Evolutionary conservation across 2,113 vertebrate genomes (phyloP).

Genomic region (Amphiprion percula): DNA sequence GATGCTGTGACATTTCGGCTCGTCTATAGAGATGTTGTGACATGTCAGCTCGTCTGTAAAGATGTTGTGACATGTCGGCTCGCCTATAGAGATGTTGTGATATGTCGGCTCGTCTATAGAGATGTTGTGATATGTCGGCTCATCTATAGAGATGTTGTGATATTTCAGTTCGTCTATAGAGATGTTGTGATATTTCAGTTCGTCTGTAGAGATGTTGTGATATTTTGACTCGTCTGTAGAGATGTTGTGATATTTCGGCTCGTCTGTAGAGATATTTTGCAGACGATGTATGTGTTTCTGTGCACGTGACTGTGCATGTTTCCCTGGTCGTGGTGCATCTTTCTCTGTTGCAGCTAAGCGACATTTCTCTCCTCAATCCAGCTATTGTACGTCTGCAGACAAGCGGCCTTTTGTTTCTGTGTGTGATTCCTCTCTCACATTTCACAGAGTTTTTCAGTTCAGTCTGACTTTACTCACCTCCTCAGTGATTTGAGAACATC

Average conservation of each 20-base stretch:
- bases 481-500: not conserved
- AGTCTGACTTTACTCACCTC: not conserved
- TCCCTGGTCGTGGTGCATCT: constrained; percentile 44
- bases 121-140: too few species aligned
- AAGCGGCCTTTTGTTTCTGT: constrained; percentile 66
- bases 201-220: too few species aligned
- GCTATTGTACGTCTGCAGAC: constrained; percentile 69
- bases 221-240: too few species aligned
- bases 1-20: not conserved
- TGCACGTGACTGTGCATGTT: constrained; percentile 42
- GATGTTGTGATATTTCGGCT: not conserved
- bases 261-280: not conserved
- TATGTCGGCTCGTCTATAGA: too few species aligned
- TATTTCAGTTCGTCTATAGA: too few species aligned
- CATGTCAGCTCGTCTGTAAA: too few species aligned
- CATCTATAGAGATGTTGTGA: too few species aligned
- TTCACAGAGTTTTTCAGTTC: not conserved
- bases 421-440: constrained; percentile 1
- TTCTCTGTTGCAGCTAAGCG: constrained; percentile 36
- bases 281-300: constrained; percentile 22
- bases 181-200: too few species aligned
- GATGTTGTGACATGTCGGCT: too few species aligned
- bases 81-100: too few species aligned
- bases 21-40: too few species aligned
- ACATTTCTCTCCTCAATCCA: constrained; percentile 68